These are phyloP conservation scores for Lymantria dispar DNA, from an alignment of 2,888 invertebrate genomes.

Conservation along the genomic window DNA sequence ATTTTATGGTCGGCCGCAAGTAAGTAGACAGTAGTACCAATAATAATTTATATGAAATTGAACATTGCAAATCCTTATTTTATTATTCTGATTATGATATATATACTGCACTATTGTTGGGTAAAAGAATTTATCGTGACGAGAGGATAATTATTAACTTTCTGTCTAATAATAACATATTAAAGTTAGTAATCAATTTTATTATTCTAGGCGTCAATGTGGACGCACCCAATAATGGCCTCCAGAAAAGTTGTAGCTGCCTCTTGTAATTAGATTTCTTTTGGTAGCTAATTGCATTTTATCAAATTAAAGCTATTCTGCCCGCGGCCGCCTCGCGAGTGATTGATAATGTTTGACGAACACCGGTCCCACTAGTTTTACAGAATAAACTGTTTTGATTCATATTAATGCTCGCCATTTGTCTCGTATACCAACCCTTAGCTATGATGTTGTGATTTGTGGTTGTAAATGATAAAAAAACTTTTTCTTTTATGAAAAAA, in stretches of 20 bases:
- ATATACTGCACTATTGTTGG: too few species aligned
- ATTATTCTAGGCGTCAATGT: conserved; percentile 53
- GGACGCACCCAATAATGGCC: conserved; percentile 57
- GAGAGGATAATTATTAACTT: too few species aligned
- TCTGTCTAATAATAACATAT: too few species aligned
- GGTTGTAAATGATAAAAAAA: conserved; percentile 9
- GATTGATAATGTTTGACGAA: conserved; percentile 79
- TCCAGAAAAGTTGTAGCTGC: conserved; percentile 67
- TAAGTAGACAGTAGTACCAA: too few species aligned
- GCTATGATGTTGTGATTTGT: conserved; percentile 26
- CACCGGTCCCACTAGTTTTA: conserved; percentile 70
- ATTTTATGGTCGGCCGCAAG: too few species aligned
- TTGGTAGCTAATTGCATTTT: conserved; percentile 82
- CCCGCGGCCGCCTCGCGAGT: conserved; percentile 57
- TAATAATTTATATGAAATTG: too few species aligned
- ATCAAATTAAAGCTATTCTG: conserved; percentile 79
- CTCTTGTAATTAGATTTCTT: conserved; percentile 77
- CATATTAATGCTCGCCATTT: conserved; percentile 68
- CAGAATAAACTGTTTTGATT: conserved; percentile 80
- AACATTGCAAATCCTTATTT: too few species aligned
- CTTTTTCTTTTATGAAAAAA: too few species aligned
- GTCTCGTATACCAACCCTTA: conserved; percentile 45
- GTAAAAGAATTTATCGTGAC: too few species aligned
- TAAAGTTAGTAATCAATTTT: conserved; percentile 14
- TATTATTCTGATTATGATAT: too few species aligned